Conservation (phyloP, 1,140 invertebrate species). For the Nixonia krombeini region DNA sequence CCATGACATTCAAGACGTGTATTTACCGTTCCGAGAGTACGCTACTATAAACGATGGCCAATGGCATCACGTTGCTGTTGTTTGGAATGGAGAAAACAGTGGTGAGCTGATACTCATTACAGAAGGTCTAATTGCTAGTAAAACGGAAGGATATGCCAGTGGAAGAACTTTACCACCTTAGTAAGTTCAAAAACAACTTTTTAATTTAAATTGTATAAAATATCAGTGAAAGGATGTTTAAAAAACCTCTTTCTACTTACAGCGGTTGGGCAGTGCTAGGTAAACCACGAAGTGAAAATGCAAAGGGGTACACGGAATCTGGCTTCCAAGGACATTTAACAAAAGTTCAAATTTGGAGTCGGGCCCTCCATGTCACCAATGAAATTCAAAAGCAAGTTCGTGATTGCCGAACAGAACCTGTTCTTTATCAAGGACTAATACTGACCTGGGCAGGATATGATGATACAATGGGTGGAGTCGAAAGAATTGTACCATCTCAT, state of each 20-base stretch:
- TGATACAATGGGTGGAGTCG: conserved; percentile 88
- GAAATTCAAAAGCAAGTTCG: conserved; percentile 95
- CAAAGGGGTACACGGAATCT: conserved; percentile 83
- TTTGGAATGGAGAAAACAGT: conserved; percentile 90
- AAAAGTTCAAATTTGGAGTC: conserved; percentile 94
- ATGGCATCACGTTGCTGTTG: conserved; percentile 96
- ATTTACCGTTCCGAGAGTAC: conserved; percentile 90
- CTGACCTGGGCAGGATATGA: conserved; percentile 96
- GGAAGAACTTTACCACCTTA: conserved; percentile 84
- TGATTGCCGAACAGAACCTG: conserved; percentile 92
- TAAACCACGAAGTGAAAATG: conserved; percentile 83
- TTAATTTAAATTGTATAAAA: conserved; percentile 8
- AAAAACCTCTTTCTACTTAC: conserved; percentile 51
- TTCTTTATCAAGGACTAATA: conserved; percentile 87
- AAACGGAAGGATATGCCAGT: conserved; percentile 86
- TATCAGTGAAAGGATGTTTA: too few species aligned
- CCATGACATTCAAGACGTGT: conserved; percentile 89
- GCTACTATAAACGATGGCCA: conserved; percentile 95
- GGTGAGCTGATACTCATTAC: conserved; percentile 90
- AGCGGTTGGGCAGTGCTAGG: conserved; percentile 95
- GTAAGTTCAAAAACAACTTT: conserved; percentile 75
- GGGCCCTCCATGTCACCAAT: conserved; percentile 89
- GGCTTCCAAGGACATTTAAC: conserved; percentile 96
- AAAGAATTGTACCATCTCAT: conserved; percentile 90
- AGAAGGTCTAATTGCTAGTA: conserved; percentile 93